A percentile compares a stretch with the other conserved stretches of the same genome.
phyloP scores from a whole-genome alignment of 2,888 invertebrate species.

The Eueremaeus valkanovi region DNA sequence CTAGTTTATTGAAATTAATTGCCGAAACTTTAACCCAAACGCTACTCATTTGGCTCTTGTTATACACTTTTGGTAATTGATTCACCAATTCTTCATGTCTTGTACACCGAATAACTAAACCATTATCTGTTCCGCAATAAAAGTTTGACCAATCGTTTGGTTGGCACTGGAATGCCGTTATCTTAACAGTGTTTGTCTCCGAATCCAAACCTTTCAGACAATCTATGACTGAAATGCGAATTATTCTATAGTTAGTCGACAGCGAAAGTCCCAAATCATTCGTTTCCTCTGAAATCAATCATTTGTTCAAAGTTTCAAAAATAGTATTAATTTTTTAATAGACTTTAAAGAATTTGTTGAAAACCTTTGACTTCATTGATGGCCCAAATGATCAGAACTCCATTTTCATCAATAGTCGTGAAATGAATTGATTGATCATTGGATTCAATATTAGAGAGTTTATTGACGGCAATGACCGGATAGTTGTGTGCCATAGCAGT shows the following conservation, averaged over 20 bases:
- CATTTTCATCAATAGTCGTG: conserved; percentile 25
- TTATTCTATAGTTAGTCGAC: not conserved
- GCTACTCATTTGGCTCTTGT: not conserved
- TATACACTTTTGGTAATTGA: not conserved
- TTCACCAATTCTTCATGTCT: not conserved
- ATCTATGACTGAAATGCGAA: not conserved
- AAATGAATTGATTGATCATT: conserved; percentile 6
- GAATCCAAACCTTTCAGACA: not conserved
- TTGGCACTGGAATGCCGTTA: not conserved
- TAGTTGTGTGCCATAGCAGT: not conserved
- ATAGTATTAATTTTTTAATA: not conserved
- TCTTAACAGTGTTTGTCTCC: not conserved
- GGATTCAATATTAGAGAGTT: not conserved
- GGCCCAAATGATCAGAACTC: conserved; percentile 21
- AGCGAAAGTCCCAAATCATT: conserved; percentile 4
- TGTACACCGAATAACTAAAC: conserved; percentile 20
- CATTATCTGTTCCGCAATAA: conserved; percentile 31
- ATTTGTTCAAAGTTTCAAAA: not conserved
- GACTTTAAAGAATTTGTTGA: not conserved
- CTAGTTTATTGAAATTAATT: conserved; percentile 1
- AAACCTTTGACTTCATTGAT: conserved; percentile 12
- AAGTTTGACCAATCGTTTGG: conserved; percentile 22
- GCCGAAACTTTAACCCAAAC: not conserved
- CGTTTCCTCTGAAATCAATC: not conserved
- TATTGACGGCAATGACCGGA: conserved; percentile 5